Percentiles rank a stretch among this genome's conserved stretches.
Evolutionary conservation across 1,140 invertebrate genomes (phyloP).

Genomic region (Brachionus koreanus): DNA sequence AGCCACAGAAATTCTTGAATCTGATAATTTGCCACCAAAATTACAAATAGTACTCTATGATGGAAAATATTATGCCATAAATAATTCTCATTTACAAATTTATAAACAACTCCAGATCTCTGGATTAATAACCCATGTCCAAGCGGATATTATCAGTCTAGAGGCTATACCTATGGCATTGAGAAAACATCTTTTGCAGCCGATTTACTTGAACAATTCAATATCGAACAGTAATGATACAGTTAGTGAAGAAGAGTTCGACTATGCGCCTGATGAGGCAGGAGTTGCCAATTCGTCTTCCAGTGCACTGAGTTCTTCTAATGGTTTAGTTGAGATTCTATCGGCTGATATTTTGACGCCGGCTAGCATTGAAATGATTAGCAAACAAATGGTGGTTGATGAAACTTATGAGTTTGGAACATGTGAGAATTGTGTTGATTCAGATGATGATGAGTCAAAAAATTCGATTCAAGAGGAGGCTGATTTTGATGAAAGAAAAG

Average conservation of each 20-base stretch:
- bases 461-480: background rate
- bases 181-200: constrained; percentile 22
- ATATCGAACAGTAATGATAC: constrained; percentile 2
- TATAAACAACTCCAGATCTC: constrained; percentile 39
- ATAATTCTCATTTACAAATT: constrained; percentile 42
- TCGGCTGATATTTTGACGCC: constrained; percentile 22
- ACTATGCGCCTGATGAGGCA: background rate
- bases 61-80: constrained; percentile 42
- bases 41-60: constrained; percentile 40
- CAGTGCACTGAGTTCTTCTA: background rate
- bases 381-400: constrained; percentile 34
- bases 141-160: constrained; percentile 36
- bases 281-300: constrained; percentile 6
- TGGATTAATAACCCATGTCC: constrained; percentile 39
- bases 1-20: constrained; percentile 41
- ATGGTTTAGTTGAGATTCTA: constrained; percentile 5
- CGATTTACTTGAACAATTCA: constrained; percentile 15
- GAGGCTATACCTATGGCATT: constrained; percentile 35
- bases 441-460: constrained; percentile 7
- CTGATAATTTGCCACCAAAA: constrained; percentile 41
- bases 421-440: constrained; percentile 42
- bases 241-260: background rate
- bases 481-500: background rate
- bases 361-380: constrained; percentile 25
- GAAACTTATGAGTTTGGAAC: constrained; percentile 43